phyloP scores from a whole-genome alignment of 1,140 invertebrate genomes.

The Tetraneura akinire region DNA sequence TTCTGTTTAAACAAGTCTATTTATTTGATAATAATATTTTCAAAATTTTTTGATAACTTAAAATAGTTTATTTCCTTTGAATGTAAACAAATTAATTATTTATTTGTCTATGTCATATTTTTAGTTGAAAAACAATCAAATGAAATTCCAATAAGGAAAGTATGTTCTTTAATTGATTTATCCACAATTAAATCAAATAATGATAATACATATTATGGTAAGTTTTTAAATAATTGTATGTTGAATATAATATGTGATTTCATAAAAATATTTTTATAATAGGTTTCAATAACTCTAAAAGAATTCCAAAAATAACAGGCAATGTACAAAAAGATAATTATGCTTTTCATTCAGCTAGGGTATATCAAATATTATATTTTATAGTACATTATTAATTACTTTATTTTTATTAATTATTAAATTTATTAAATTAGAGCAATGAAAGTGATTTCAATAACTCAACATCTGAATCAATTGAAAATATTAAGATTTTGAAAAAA shows the following conservation, averaged over 20 bases:
- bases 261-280: not conserved
- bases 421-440: constrained; percentile 17
- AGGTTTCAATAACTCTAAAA: constrained; percentile 28
- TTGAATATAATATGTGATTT: no score
- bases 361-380: no score
- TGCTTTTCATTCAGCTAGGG: no score
- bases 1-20: no score
- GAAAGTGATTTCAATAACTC: constrained; percentile 26
- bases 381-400: no score
- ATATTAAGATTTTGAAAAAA: constrained; percentile 66
- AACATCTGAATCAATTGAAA: not conserved
- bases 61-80: no score
- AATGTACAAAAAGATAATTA: no score
- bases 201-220: constrained; percentile 14
- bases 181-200: constrained; percentile 1
- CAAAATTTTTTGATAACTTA: no score
- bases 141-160: not conserved
- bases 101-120: not conserved
- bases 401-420: not conserved
- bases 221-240: not conserved
- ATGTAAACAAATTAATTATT: no score
- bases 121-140: constrained; percentile 27
- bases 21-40: no score
- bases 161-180: constrained; percentile 44
- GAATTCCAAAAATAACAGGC: constrained; percentile 7